Base-by-base conservation (phyloP, 2,113 vertebrate species). In the Rhinoderma darwinii region DNA sequence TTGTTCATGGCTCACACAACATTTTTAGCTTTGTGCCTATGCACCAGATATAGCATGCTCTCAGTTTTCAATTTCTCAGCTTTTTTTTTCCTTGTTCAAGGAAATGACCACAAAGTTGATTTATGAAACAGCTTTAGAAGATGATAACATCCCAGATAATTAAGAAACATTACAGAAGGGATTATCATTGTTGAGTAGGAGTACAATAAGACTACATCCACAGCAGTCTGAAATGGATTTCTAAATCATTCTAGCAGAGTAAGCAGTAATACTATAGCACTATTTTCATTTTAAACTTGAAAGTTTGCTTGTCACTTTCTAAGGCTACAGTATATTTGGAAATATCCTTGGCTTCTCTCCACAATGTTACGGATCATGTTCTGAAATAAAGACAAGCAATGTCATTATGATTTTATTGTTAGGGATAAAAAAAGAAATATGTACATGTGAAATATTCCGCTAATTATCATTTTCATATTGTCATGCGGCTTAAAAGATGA, bases 111-210 rank as follows among this genome's bases (percentile, higher is more conserved):
- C 68, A 70, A 41, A 74, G 43, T 54, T 74, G 82, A 85, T 86
- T 79, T 79, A 78, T 79, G 43, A 47, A 79, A 70, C 59, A 50
- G 75, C 41, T 86, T 86, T 79, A 78, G 61, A 78, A 86, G 43
- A 70, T 74, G 70, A 84, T 68, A 86, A 78, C 75, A 70, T 79
- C 54, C 61, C 44, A 79, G 61, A 79, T 68, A 86, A 84, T 84
- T 76, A 61, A 63, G 54, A 76, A 59, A 74, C 74, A 86, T 86
- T 86, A 78, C 84, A 44, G 75, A 68, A 43, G 25, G 41, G 59
- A 68, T 79, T 37, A 86, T 80, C 30, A 86, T 86, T 70, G 84
- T 79, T 70, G 43, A 72, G 84, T 54, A 73, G 84, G 84, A 86
- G 84, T 80, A 56, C 61, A 72, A 72, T 81, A 54, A 81, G 61